Conservation (phyloP, 30 jellyfish, hydroid and myxozoan genomes). For the Aurelia coerulea region DNA sequence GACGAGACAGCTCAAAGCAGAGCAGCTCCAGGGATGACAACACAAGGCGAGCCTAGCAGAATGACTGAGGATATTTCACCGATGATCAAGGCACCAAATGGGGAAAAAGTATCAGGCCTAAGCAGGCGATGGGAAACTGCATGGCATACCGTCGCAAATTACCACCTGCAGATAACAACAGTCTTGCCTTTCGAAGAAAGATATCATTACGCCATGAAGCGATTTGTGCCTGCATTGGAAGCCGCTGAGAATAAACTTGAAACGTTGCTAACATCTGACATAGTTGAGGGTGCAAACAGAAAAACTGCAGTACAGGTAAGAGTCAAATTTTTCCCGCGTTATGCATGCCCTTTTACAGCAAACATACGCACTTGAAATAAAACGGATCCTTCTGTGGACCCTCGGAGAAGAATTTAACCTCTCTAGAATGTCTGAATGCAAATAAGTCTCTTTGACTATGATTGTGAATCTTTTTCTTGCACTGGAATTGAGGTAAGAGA, state of each 20-base stretch:
- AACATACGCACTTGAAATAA: too few species aligned
- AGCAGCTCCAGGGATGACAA: too few species aligned
- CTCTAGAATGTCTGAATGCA: too few species aligned
- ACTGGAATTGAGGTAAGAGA: too few species aligned
- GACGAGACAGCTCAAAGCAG: too few species aligned
- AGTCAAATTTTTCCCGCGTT: neutral
- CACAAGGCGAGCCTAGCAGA: too few species aligned
- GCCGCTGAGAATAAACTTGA: slow-evolving; percentile 70
- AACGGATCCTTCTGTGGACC: too few species aligned
- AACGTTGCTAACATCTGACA: slow-evolving; percentile 28
- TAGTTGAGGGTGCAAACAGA: slow-evolving; percentile 20
- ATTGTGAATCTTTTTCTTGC: too few species aligned
- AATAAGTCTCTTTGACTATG: too few species aligned
- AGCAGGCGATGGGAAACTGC: slow-evolving; percentile 69
- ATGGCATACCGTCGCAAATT: slow-evolving; percentile 57
- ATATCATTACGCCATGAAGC: slow-evolving; percentile 69
- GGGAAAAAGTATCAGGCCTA: slow-evolving; percentile 8
- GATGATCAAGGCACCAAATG: neutral
- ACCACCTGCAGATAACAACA: slow-evolving; percentile 77
- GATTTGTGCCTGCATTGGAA: slow-evolving; percentile 66
- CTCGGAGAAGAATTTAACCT: too few species aligned
- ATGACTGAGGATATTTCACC: neutral
- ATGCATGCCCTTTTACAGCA: too few species aligned
- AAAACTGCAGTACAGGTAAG: slow-evolving; percentile 49
- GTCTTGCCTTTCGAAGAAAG: slow-evolving; percentile 91